A percentile compares a stretch with the other conserved stretches of the same genome.
Evolutionary conservation across 2,797 vertebrate genomes (phyloP).

Genomic region (Sebastes trivittatus): DNA sequence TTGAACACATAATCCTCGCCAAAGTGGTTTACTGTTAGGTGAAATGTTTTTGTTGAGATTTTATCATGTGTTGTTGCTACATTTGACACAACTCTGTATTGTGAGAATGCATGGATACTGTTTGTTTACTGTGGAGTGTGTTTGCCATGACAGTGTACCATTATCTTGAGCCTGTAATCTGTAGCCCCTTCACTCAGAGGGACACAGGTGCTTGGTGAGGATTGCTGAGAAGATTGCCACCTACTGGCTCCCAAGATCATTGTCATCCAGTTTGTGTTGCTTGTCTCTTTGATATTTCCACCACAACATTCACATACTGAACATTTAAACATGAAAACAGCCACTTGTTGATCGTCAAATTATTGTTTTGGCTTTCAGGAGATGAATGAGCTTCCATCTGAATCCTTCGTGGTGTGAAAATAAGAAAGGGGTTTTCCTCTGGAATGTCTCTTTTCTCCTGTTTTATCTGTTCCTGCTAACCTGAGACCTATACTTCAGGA

Average conservation of each 20-base stretch:
- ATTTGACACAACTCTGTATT: background rate
- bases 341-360: background rate
- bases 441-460: constrained; percentile 26
- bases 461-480: constrained; percentile 49
- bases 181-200: background rate
- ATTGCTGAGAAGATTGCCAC: constrained; percentile 58
- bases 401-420: constrained; percentile 22
- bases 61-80: background rate
- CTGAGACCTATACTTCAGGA: constrained; percentile 39
- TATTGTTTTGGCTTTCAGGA: constrained; percentile 7
- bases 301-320: background rate
- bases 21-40: constrained; percentile 4
- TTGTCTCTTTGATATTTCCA: background rate
- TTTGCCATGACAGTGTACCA: background rate
- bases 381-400: background rate
- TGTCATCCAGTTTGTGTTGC: background rate
- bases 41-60: background rate
- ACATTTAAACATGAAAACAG: background rate
- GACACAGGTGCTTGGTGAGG: constrained; percentile 34
- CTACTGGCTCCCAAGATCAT: constrained; percentile 53
- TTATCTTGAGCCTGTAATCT: background rate
- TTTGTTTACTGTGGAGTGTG: background rate
- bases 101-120: background rate
- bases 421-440: background rate
- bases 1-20: background rate